Evolutionary conservation across 2,888 invertebrate genomes (phyloP), one percentile per base, ranked within the genome.

Genomic region (Marasmarcha lunaedactyla): DNA sequence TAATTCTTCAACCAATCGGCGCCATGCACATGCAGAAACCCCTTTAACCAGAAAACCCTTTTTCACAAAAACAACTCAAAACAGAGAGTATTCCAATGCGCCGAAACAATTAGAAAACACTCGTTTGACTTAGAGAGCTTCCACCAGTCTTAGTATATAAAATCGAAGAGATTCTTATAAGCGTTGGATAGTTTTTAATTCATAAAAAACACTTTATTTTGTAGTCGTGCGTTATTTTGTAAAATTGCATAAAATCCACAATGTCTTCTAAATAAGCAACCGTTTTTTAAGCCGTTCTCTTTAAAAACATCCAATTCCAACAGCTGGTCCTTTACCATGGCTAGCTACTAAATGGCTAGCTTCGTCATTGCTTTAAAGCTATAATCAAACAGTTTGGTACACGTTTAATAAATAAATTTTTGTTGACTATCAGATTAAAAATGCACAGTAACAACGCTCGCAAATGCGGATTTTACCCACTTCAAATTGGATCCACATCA

Each of bases 261-360:
- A 45, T 42, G 12, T 45, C 45, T 1, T 20, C 13, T 1, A 42
- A 42, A 4, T n/a, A 13, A 1, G 43, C 40, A 6, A 46, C 42
- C 1, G 34, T 15, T 6, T 36, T 14, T 10, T 46, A 43, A 3
- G 38, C 36, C 5, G 30, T 34, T 15, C 43, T 30, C 33, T 45
- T 47, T 11, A 48, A 20, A 14, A 39, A 11, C 43, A 43, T 10
- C 46, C 49, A 25, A 47, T 41, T 2, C 49, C 46, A 35, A 47
- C 49, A 6, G 45, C 49, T 10, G 50, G 35, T 2, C 49, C 48
- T 30, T 46, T 50, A 9, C 50, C 50, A 37, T 49, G 49, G 10
- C 47, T 46, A 26, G 44, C 11, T 39, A 47, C 35, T 39, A 43
- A 45, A 34, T n/a, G n/a, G 34, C 42, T 14, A 33, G 36, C 44